Percentiles rank a stretch among this genome's conserved stretches.
These are phyloP conservation scores for Palythoa caribaeorum DNA, from an alignment of 92 coral and sea anemone genomes.

Conservation along the genomic window DNA sequence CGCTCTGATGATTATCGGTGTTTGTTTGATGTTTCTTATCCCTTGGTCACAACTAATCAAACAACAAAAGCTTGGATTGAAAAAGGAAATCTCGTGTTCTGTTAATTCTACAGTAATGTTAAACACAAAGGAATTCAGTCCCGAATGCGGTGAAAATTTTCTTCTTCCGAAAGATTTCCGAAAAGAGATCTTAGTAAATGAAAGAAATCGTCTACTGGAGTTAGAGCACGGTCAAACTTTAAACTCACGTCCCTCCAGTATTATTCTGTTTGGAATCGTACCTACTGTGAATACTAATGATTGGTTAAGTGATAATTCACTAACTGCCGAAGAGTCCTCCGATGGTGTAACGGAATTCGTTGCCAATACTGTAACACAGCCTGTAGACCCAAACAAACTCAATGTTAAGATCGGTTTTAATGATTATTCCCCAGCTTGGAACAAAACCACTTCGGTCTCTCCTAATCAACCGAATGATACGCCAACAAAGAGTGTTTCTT, in stretches of 20 bases:
- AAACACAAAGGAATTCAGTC: neutral
- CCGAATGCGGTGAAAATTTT: neutral
- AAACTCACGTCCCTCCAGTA: conserved; percentile 37
- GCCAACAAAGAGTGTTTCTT: neutral
- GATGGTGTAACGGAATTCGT: neutral
- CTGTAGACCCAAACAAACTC: neutral
- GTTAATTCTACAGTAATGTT: too few relatives aligned
- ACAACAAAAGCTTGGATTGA: neutral
- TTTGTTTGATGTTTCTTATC: conserved; percentile 82
- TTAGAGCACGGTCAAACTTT: neutral
- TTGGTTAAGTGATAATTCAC: too few relatives aligned
- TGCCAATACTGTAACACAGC: neutral
- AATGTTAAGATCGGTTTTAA: neutral
- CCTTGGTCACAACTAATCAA: conserved; percentile 48
- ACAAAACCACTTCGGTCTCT: conserved; percentile 3
- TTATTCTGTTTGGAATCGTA: conserved; percentile 78
- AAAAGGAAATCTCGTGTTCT: neutral
- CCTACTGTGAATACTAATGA: conserved; percentile 59
- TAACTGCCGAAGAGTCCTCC: neutral
- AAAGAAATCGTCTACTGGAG: conserved; percentile 2
- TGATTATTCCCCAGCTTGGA: neutral
- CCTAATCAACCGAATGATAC: neutral
- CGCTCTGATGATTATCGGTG: conserved; percentile 74
- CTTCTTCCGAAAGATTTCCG: neutral
- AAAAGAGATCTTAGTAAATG: neutral